Evolutionary conservation across 2,113 vertebrate species (phyloP).

Genomic region (Peucedramus taeniatus): DNA sequence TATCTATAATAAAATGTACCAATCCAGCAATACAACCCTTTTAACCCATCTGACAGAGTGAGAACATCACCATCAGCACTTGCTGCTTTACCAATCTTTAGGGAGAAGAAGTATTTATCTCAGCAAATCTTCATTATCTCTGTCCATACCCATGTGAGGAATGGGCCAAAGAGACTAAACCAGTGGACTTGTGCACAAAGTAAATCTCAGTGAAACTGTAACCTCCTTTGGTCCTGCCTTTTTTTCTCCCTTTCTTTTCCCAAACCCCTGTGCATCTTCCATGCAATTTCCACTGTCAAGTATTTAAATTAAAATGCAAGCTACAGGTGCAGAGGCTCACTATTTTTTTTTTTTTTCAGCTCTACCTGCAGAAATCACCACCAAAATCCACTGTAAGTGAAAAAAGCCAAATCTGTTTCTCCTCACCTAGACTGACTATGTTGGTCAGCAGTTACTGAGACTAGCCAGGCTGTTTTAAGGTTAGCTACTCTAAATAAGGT

Average conservation of each 20-base stretch:
- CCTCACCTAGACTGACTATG: not conserved
- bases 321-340: not conserved
- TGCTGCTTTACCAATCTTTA: not conserved
- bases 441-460: not conserved
- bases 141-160: not conserved
- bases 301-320: not conserved
- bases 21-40: not conserved
- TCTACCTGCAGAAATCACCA: not conserved
- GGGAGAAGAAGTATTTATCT: not conserved
- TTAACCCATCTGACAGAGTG: not conserved
- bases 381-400: not conserved
- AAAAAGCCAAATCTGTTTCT: conserved; percentile 7
- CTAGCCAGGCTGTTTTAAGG: not conserved
- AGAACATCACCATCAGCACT: not conserved
- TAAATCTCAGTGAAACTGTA: not conserved
- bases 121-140: not conserved
- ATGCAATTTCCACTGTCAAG: not conserved
- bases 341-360: not conserved
- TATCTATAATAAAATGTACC: not conserved
- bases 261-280: fast-evolving
- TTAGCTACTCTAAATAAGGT: conserved; percentile 27
- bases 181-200: not conserved
- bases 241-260: not conserved
- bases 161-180: not conserved
- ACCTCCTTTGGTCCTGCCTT: not conserved